phyloP scores from a whole-genome alignment of 2,113 vertebrate genomes.

The Paramormyrops kingsleyae region DNA sequence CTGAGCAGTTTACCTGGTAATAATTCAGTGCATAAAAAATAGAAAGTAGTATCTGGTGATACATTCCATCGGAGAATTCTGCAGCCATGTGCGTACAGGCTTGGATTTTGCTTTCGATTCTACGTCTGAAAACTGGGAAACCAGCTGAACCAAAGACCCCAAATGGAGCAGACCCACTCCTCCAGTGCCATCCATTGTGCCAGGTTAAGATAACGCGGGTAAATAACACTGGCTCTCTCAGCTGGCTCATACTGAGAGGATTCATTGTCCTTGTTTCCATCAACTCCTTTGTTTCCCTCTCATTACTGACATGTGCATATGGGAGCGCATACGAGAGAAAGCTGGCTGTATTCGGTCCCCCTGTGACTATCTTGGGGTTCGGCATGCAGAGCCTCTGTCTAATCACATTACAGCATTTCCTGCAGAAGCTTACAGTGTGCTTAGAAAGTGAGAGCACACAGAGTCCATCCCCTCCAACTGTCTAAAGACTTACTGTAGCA shows the following conservation, averaged over 20 bases:
- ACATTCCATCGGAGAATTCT: conserved; percentile 15
- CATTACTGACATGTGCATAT: conserved; percentile 31
- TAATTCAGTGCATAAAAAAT: conserved; percentile 51
- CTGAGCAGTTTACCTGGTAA: conserved; percentile 53
- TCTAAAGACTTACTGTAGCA: not conserved
- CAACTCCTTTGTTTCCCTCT: conserved; percentile 58
- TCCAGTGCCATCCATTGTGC: conserved; percentile 67
- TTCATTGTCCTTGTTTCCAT: conserved; percentile 67
- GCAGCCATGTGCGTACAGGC: conserved; percentile 19
- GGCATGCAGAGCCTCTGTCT: conserved; percentile 38
- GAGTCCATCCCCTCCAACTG: not conserved
- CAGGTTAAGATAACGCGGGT: conserved; percentile 65
- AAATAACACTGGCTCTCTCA: conserved; percentile 62
- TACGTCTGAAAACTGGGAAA: conserved; percentile 42
- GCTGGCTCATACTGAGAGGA: conserved; percentile 63
- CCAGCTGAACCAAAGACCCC: conserved; percentile 56
- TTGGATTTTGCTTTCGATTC: conserved; percentile 38
- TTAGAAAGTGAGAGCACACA: conserved; percentile 13
- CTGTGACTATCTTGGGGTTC: conserved; percentile 48
- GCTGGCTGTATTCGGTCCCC: conserved; percentile 40
- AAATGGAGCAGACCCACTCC: conserved; percentile 59
- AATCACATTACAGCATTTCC: conserved; percentile 51
- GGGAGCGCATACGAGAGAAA: conserved; percentile 16
- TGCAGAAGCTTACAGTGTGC: conserved; percentile 39
- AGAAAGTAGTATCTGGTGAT: conserved; percentile 29